Conservation (phyloP, 2,113 vertebrate species). For the Crypturellus undulatus region DNA sequence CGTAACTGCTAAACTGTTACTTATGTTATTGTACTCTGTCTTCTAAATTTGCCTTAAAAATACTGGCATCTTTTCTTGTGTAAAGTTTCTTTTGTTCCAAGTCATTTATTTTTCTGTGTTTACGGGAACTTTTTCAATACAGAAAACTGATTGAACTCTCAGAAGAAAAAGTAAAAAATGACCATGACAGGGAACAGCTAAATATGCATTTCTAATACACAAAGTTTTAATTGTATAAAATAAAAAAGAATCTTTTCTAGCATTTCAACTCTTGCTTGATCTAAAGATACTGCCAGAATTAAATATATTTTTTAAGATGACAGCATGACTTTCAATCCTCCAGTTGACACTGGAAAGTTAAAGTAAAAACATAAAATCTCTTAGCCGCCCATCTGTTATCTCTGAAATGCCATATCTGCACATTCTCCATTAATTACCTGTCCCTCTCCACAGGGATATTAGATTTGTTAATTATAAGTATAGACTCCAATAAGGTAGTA, state of each 20-base stretch:
- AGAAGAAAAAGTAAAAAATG: neutral
- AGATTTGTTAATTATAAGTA: neutral
- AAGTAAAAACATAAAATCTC: neutral
- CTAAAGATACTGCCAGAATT: neutral
- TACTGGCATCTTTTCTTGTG: neutral
- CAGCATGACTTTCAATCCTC: neutral
- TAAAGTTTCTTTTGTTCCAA: neutral
- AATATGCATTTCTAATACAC: neutral
- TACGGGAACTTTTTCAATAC: neutral
- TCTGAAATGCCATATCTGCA: neutral
- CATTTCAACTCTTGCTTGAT: neutral
- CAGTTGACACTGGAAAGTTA: neutral
- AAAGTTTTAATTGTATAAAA: neutral
- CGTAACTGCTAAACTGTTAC: neutral
- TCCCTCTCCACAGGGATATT: neutral
- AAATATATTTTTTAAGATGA: neutral
- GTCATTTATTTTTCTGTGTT: neutral
- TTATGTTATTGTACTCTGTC: neutral
- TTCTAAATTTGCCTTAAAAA: neutral
- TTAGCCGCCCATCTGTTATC: neutral
- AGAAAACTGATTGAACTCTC: neutral
- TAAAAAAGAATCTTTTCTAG: neutral
- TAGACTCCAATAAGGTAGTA: neutral
- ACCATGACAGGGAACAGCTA: neutral
- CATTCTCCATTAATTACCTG: neutral